Percentiles rank a stretch among this genome's conserved stretches.
These are phyloP conservation scores for Argentina silus DNA, from an alignment of 2,797 vertebrate genomes.

Conservation along the genomic window DNA sequence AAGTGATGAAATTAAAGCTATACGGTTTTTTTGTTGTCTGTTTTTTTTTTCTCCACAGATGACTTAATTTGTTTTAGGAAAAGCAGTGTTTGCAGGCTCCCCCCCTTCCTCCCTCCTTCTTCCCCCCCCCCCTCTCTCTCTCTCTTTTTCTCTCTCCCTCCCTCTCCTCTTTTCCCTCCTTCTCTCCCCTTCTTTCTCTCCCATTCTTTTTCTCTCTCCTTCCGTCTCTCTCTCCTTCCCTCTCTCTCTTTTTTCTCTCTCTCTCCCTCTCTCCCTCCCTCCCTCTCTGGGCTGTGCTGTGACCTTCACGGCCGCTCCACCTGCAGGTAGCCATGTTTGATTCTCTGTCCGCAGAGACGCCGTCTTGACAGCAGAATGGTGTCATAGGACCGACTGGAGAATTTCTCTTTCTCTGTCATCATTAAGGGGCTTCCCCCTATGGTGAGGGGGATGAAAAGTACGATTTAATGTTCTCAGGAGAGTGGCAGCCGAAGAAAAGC, in stretches of 20 bases:
- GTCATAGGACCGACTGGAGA: constrained; percentile 84
- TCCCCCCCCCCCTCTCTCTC: constrained; percentile 32
- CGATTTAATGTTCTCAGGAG: constrained; percentile 90
- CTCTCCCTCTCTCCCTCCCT: constrained; percentile 49
- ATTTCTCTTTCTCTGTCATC: constrained; percentile 91
- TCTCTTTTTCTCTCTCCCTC: constrained; percentile 14
- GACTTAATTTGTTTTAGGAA: constrained; percentile 88
- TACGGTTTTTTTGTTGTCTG: constrained; percentile 27
- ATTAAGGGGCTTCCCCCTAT: constrained; percentile 88
- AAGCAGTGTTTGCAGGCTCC: constrained; percentile 67
- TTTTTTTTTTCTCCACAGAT: constrained; percentile 74
- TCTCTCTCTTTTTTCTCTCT: constrained; percentile 10
- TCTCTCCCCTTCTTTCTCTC: constrained; percentile 28
- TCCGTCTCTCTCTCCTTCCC: constrained; percentile 35
- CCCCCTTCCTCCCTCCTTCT: constrained; percentile 45
- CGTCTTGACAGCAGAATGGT: constrained; percentile 85
- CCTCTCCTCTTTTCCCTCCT: constrained; percentile 45
- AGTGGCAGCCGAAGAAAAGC: constrained; percentile 84
- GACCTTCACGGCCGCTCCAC: constrained; percentile 86
- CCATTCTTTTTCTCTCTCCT: constrained; percentile 27
- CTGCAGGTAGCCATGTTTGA: constrained; percentile 92
- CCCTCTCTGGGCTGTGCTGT: constrained; percentile 73
- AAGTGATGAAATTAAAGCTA: constrained; percentile 64
- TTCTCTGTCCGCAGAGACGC: constrained; percentile 81
- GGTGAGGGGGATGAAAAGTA: constrained; percentile 89